phyloP scores from a whole-genome alignment of 2,888 invertebrate genomes.

The Ditula angustiorana region DNA sequence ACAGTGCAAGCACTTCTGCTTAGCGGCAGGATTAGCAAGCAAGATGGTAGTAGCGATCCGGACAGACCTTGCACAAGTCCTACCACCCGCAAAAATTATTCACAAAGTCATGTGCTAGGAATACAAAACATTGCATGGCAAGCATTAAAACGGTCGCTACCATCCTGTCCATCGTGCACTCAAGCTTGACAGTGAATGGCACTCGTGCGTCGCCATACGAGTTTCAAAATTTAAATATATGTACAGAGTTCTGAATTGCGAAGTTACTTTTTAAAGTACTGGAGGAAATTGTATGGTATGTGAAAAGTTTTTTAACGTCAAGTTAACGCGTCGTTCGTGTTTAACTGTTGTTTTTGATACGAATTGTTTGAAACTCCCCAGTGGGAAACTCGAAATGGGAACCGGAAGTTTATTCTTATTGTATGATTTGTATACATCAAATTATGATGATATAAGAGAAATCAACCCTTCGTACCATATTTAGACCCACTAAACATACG shows the following conservation, averaged over 20 bases:
- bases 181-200: conserved; percentile 28
- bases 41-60: too few species aligned
- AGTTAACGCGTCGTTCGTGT: conserved; percentile 23
- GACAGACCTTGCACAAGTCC: too few species aligned
- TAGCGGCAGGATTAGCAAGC: too few species aligned
- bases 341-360: conserved; percentile 35
- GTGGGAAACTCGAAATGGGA: neutral
- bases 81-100: neutral
- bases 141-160: conserved; percentile 1
- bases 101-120: neutral
- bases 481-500: too few species aligned
- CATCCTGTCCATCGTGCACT: neutral
- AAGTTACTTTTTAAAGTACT: conserved; percentile 36
- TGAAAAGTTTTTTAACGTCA: conserved; percentile 28
- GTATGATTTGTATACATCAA: neutral
- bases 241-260: conserved; percentile 26
- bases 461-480: too few species aligned
- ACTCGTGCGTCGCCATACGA: conserved; percentile 6
- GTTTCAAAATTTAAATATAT: conserved; percentile 35
- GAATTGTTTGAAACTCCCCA: conserved; percentile 21
- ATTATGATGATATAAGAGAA: too few species aligned
- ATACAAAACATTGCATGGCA: neutral
- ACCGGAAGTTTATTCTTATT: conserved; percentile 1
- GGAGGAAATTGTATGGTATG: conserved; percentile 22
- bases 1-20: too few species aligned